Percentiles rank a stretch among this genome's conserved stretches.
phyloP scores from a whole-genome alignment of 2,113 vertebrate species.

The Brienomyrus longianalis region DNA sequence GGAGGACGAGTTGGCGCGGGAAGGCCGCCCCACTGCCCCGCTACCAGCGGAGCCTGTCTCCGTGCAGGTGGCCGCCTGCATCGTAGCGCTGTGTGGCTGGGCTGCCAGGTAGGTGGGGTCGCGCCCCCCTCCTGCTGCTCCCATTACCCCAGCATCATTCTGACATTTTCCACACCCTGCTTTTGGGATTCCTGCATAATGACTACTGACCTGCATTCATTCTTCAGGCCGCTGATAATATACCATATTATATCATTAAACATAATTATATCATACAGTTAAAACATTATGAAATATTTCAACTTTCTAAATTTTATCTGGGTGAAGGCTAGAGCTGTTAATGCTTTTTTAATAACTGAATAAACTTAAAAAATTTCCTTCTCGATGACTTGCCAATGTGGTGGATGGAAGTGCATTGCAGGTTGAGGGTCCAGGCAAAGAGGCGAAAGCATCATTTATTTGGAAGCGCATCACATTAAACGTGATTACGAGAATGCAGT shows the following conservation, averaged over 20 bases:
- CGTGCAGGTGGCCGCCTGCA: conserved; percentile 77
- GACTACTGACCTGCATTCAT: neutral
- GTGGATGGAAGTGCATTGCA: neutral
- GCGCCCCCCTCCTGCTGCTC: neutral
- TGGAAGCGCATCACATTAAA: neutral
- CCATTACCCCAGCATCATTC: neutral
- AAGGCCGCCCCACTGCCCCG: conserved; percentile 35
- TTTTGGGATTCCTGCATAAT: neutral
- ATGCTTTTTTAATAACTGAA: no score
- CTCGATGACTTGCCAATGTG: neutral
- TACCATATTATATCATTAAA: neutral
- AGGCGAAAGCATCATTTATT: neutral
- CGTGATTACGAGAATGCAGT: neutral
- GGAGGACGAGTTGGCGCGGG: conserved; percentile 69
- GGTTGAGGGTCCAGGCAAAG: neutral
- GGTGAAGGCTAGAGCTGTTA: neutral
- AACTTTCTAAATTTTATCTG: neutral
- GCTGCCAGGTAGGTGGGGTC: conserved; percentile 63
- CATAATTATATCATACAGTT: neutral
- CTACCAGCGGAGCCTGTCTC: conserved; percentile 58
- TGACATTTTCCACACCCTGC: neutral
- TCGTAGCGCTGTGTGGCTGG: conserved; percentile 89
- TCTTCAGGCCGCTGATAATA: neutral
- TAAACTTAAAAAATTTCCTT: neutral
- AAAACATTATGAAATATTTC: neutral